These are phyloP conservation scores for Fopius arisanus DNA, from an alignment of 1,140 invertebrate genomes.

Conservation along the genomic window DNA sequence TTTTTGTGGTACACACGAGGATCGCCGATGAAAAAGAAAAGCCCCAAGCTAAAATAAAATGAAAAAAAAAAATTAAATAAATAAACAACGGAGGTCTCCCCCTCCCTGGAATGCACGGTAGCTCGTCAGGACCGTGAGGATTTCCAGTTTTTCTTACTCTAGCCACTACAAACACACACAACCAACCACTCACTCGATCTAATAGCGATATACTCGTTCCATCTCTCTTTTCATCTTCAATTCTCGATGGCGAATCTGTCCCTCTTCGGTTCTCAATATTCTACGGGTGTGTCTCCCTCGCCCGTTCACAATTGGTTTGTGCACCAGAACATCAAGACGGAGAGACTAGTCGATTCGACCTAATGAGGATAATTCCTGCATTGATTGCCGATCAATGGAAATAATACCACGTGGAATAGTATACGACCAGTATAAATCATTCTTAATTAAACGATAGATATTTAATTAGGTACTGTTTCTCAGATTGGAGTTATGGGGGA, in stretches of 20 bases:
- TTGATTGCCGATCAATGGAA: conserved; percentile 52
- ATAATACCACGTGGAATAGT: neutral
- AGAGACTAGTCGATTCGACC: conserved; percentile 48
- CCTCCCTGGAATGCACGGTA: conserved; percentile 4
- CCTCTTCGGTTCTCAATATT: neutral
- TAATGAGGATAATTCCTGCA: conserved; percentile 64
- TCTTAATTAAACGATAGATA: conserved; percentile 63
- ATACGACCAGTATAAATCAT: conserved; percentile 53
- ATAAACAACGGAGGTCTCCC: neutral
- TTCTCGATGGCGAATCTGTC: neutral
- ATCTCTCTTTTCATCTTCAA: conserved; percentile 9
- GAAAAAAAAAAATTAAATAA: neutral
- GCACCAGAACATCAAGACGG: neutral
- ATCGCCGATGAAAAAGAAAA: neutral
- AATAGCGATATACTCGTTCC: conserved; percentile 48
- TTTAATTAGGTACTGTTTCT: conserved; percentile 51
- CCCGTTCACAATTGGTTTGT: neutral
- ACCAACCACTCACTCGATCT: conserved; percentile 49
- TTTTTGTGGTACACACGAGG: conserved; percentile 41
- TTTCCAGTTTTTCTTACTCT: conserved; percentile 56
- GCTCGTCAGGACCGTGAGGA: conserved; percentile 50
- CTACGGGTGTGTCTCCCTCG: neutral
- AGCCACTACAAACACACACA: conserved; percentile 42
- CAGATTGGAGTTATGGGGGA: conserved; percentile 55
- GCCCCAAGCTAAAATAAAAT: neutral